Evolutionary conservation across 1,140 invertebrate species (phyloP).

Genomic region (Panagrolaimus sp.): DNA sequence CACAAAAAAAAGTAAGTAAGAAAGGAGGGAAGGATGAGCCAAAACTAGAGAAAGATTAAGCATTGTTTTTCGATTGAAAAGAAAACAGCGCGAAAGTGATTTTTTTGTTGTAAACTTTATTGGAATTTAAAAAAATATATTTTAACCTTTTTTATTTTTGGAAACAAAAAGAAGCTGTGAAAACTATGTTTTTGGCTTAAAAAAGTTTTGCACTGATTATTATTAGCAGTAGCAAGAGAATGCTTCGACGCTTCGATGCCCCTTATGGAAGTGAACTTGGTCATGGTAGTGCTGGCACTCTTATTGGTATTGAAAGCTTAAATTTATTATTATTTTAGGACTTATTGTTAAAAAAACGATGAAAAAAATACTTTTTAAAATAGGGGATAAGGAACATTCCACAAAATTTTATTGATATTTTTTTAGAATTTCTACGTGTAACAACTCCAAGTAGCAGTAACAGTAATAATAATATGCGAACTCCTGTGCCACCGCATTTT

Average conservation of each 20-base stretch:
- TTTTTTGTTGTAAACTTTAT: not conserved
- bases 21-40: no score
- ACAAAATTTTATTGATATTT: no score
- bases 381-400: no score
- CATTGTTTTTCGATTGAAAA: not conserved
- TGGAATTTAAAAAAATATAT: not conserved
- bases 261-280: not conserved
- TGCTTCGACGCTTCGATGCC: conserved; percentile 11
- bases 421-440: not conserved
- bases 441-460: not conserved
- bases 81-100: not conserved
- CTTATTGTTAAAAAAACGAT: not conserved
- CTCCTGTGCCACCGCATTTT: not conserved
- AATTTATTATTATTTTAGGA: not conserved
- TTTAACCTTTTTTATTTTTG: not conserved
- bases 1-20: no score
- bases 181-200: no score
- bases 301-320: conserved; percentile 9
- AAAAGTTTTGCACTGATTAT: no score
- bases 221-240: not conserved
- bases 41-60: no score
- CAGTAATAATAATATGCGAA: conserved; percentile 5
- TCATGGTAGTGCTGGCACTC: not conserved
- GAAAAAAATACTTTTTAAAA: not conserved
- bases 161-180: not conserved